Percentiles rank a stretch among this genome's conserved stretches.
phyloP scores from a whole-genome alignment of 2,888 invertebrate genomes.

The Pyrrhosoma nymphula region DNA sequence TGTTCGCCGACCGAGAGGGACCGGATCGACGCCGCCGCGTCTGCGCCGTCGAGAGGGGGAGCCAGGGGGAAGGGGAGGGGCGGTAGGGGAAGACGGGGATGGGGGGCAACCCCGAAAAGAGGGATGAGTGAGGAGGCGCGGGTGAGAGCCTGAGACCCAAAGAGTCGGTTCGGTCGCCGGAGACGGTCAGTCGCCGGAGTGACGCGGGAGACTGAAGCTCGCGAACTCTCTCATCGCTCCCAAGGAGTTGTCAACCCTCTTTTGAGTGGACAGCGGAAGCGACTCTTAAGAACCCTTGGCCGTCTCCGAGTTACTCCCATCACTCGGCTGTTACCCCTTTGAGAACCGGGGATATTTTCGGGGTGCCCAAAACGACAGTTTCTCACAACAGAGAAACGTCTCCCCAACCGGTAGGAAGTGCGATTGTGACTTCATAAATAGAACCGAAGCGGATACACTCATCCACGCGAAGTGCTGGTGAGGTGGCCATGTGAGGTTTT shows the following conservation, averaged over 20 bases:
- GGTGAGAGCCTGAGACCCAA: conserved; percentile 23
- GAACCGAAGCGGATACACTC: not conserved
- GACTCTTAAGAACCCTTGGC: not conserved
- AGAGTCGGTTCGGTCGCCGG: conserved; percentile 60
- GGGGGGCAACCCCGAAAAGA: conserved; percentile 15
- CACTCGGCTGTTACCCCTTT: not conserved
- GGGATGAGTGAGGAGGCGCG: conserved; percentile 24
- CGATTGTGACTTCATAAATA: not conserved
- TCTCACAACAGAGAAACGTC: not conserved
- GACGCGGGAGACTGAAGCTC: conserved; percentile 25
- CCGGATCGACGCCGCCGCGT: conserved; percentile 62
- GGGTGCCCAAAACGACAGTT: not conserved
- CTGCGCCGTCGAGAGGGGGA: conserved; percentile 50
- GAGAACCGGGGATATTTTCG: not conserved
- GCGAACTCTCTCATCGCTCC: conserved; percentile 8
- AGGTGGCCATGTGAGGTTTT: conserved; percentile 54
- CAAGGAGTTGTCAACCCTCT: not conserved
- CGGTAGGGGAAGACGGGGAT: not conserved
- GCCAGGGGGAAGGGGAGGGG: not conserved
- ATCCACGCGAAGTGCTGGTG: not conserved
- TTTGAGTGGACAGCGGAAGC: not conserved
- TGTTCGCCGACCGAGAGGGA: not conserved
- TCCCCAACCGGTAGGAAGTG: not conserved
- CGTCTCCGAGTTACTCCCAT: not conserved
- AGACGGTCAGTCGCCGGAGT: conserved; percentile 57